Evolutionary conservation across 2,797 vertebrate genomes (phyloP).

Genomic region (Phrynocephalus forsythii): DNA sequence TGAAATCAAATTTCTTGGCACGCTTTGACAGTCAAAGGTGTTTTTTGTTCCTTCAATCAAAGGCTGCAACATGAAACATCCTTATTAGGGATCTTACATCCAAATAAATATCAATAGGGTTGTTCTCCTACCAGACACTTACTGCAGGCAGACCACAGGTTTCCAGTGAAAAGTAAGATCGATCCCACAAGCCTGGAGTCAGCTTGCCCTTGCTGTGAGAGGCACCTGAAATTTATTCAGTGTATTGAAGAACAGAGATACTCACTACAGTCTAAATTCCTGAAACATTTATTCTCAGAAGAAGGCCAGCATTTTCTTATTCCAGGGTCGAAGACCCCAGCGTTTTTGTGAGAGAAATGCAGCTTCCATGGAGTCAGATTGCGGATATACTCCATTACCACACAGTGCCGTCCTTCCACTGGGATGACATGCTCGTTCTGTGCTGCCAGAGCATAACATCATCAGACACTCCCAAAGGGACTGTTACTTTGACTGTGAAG

Average conservation of each 20-base stretch:
- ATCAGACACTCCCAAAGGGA: slow-evolving; percentile 15
- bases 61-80: neutral
- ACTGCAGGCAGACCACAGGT: neutral
- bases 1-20: neutral
- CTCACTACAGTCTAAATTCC: neutral
- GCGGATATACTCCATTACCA: neutral
- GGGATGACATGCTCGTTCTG: neutral
- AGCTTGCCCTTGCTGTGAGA: neutral
- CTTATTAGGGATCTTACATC: neutral
- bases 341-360: neutral
- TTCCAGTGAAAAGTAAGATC: neutral
- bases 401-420: neutral
- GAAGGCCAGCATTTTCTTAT: neutral
- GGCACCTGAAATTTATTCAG: neutral
- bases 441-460: slow-evolving; percentile 4
- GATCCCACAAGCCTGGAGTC: neutral
- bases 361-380: neutral
- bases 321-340: neutral
- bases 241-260: neutral
- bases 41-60: neutral
- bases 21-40: neutral
- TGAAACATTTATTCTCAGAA: neutral
- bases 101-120: neutral
- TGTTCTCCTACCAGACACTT: neutral
- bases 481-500: slow-evolving; percentile 9